Conservation (phyloP, 2,888 invertebrate genomes). For the Norana najaformis region DNA sequence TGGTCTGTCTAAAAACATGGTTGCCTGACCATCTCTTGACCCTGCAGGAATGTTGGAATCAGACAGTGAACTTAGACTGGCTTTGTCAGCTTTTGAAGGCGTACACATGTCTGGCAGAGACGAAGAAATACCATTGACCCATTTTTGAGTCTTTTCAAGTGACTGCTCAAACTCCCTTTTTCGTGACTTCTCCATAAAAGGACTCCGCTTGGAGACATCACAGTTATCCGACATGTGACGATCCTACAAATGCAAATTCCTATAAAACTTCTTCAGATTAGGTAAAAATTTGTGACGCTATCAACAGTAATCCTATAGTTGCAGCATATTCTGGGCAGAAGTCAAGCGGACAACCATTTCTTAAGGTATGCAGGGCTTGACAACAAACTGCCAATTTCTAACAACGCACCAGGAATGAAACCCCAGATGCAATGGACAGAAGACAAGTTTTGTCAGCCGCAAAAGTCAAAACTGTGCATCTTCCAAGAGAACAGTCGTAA, state of each 20-base stretch:
- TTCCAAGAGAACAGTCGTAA: no score
- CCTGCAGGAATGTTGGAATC: neutral
- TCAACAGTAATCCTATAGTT: neutral
- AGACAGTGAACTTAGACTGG: neutral
- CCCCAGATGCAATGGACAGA: no score
- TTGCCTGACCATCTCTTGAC: neutral
- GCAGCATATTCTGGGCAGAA: neutral
- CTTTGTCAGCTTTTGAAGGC: neutral
- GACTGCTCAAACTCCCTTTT: neutral
- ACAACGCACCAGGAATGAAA: neutral
- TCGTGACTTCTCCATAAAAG: constrained; percentile 1
- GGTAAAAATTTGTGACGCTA: no score
- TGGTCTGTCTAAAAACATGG: neutral
- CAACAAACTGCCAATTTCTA: neutral
- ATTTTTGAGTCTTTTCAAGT: neutral
- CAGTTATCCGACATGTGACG: neutral
- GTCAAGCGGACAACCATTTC: neutral
- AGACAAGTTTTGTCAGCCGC: no score
- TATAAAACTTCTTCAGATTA: neutral
- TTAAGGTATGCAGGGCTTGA: neutral
- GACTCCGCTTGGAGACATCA: neutral
- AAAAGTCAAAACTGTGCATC: no score
- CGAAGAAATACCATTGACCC: neutral
- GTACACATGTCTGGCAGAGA: constrained; percentile 8
- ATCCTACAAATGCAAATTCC: neutral